Percentiles rank a stretch among this genome's conserved stretches.
phyloP scores from a whole-genome alignment of 2,113 vertebrate genomes.

The Pipa parva region DNA sequence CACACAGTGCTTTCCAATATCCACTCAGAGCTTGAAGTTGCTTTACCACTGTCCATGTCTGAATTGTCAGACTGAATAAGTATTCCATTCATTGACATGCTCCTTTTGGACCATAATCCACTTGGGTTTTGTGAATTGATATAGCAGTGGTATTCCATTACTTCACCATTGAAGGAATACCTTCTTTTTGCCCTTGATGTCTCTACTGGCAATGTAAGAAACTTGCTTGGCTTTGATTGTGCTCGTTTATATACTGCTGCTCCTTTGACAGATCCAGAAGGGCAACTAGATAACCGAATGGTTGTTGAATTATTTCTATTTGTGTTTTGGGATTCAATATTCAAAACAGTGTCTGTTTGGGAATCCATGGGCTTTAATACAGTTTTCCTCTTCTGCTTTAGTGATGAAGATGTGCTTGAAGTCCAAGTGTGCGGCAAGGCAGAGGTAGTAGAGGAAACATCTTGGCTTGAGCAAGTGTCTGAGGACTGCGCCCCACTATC shows the following conservation, averaged over 20 bases:
- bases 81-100: conserved; percentile 87
- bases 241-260: conserved; percentile 71
- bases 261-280: conserved; percentile 51
- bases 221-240: conserved; percentile 77
- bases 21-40: conserved; percentile 80
- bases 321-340: conserved; percentile 83
- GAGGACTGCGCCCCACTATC: conserved; percentile 63
- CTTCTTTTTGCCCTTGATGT: conserved; percentile 73
- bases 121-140: conserved; percentile 57
- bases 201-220: conserved; percentile 84
- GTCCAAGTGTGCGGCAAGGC: conserved; percentile 78
- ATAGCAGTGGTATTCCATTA: conserved; percentile 58
- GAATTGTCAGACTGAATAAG: conserved; percentile 62
- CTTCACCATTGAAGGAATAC: conserved; percentile 79
- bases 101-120: conserved; percentile 75
- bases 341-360: conserved; percentile 62
- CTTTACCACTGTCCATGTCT: conserved; percentile 63
- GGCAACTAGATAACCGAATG: conserved; percentile 61
- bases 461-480: conserved; percentile 71
- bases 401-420: conserved; percentile 67
- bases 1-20: conserved; percentile 91
- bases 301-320: conserved; percentile 95
- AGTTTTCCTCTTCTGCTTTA: conserved; percentile 84
- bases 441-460: conserved; percentile 78
- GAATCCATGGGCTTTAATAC: conserved; percentile 63